phyloP scores from a whole-genome alignment of 2,113 vertebrate species.

The Nannobrachium achirus region DNA sequence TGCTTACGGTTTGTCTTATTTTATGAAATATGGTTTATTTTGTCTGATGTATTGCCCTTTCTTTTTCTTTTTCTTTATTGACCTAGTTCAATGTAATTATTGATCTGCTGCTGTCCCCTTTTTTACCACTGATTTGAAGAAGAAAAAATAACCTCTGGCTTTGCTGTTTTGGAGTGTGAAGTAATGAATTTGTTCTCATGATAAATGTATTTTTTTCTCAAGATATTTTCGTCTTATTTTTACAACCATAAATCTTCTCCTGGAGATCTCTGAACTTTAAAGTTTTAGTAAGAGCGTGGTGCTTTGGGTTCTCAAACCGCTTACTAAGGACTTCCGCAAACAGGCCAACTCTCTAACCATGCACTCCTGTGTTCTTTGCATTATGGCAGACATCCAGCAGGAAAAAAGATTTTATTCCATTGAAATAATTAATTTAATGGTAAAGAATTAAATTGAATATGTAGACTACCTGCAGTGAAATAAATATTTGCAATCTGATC shows the following conservation, averaged over 20 bases:
- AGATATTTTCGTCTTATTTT: conserved; percentile 15
- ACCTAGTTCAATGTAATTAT: not conserved
- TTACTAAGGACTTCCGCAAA: not conserved
- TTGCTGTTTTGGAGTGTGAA: conserved; percentile 34
- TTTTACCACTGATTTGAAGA: conserved; percentile 24
- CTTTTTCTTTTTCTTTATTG: conserved; percentile 22
- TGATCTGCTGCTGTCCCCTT: conserved; percentile 8
- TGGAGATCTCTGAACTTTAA: not conserved
- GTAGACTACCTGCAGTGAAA: too few relatives aligned
- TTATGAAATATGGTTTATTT: conserved; percentile 22
- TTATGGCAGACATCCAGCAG: conserved; percentile 4
- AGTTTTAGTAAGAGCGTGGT: too few relatives aligned
- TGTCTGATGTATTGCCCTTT: not conserved
- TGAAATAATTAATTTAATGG: too few relatives aligned
- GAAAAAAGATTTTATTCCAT: too few relatives aligned
- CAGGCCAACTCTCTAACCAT: not conserved
- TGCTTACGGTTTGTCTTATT: conserved; percentile 41
- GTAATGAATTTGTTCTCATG: conserved; percentile 32
- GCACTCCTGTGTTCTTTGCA: not conserved
- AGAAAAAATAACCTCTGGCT: conserved; percentile 30
- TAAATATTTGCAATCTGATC: too few relatives aligned
- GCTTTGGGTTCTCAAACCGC: conserved; percentile 4
- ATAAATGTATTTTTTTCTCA: conserved; percentile 28
- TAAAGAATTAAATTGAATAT: too few relatives aligned
- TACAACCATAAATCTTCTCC: not conserved